Percentiles rank a stretch among this genome's conserved stretches.
Evolutionary conservation across 2,113 vertebrate species (phyloP).

Genomic region (Mandrillus leucophaeus): DNA sequence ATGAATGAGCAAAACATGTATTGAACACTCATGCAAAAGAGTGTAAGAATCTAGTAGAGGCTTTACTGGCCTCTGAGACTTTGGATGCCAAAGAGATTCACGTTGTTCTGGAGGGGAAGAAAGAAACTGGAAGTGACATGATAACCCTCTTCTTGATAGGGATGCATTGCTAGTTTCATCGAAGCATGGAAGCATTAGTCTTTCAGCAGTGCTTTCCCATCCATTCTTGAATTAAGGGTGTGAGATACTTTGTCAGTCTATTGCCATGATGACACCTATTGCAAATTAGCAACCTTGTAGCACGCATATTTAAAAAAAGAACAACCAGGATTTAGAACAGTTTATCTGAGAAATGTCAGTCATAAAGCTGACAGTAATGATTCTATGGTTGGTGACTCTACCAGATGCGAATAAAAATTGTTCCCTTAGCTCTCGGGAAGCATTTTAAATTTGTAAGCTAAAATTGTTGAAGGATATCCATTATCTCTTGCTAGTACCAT

Average conservation of each 20-base stretch:
- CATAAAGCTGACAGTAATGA: constrained; percentile 61
- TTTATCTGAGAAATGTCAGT: constrained; percentile 64
- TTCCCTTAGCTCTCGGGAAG: neutral
- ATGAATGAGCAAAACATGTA: constrained; percentile 93
- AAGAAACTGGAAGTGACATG: constrained; percentile 93
- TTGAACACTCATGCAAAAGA: constrained; percentile 95
- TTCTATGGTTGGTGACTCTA: constrained; percentile 22
- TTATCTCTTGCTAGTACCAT: neutral
- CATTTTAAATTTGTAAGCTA: neutral
- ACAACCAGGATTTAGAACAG: constrained; percentile 79
- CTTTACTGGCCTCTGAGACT: constrained; percentile 94
- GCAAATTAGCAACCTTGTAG: constrained; percentile 73
- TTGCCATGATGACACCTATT: constrained; percentile 70
- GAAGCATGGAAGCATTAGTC: constrained; percentile 80
- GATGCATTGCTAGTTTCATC: constrained; percentile 71
- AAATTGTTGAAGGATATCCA: constrained; percentile 13
- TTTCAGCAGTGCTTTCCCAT: constrained; percentile 77
- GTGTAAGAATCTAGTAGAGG: constrained; percentile 95
- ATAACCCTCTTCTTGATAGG: constrained; percentile 77
- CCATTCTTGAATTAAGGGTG: constrained; percentile 74
- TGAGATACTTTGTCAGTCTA: constrained; percentile 76
- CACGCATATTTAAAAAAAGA: constrained; percentile 63
- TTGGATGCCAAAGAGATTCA: constrained; percentile 98
- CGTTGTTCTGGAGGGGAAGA: constrained; percentile 95
- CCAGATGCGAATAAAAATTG: constrained; percentile 38